A percentile compares a stretch with the other conserved stretches of the same genome.
phyloP scores from a whole-genome alignment of 2,888 invertebrate genomes.

The Beris morrisii region DNA sequence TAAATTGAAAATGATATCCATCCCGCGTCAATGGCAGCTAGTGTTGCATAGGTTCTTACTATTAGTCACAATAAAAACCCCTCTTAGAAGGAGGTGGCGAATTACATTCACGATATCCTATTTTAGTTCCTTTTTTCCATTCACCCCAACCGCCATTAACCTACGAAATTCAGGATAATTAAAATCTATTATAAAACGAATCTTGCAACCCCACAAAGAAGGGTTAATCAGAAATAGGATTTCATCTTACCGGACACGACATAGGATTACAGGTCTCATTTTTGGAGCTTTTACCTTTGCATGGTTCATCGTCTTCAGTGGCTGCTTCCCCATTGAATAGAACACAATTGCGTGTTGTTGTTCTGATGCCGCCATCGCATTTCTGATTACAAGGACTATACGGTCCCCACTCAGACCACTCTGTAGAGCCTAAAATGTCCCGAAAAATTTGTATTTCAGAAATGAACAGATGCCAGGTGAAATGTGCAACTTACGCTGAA shows the following conservation, averaged over 20 bases:
- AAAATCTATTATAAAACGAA: too few species aligned
- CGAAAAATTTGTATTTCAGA: background rate
- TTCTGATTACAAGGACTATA: slow-evolving; percentile 52
- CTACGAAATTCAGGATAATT: slow-evolving; percentile 41
- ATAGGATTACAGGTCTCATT: slow-evolving; percentile 30
- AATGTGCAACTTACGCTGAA: too few species aligned
- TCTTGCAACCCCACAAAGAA: too few species aligned
- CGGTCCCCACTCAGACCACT: slow-evolving; percentile 51
- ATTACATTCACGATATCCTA: slow-evolving; percentile 53
- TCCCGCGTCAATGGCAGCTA: too few species aligned
- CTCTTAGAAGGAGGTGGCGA: slow-evolving; percentile 52
- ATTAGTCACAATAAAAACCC: slow-evolving; percentile 49
- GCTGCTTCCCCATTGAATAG: slow-evolving; percentile 31
- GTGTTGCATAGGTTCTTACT: too few species aligned
- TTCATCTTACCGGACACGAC: slow-evolving; percentile 34
- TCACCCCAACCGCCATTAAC: slow-evolving; percentile 52
- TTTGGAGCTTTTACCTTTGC: slow-evolving; percentile 23
- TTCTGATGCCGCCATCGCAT: slow-evolving; percentile 50
- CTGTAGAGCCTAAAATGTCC: slow-evolving; percentile 45
- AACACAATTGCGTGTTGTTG: slow-evolving; percentile 46
- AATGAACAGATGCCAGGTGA: too few species aligned
- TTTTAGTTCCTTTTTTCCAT: slow-evolving; percentile 56
- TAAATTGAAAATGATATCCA: too few species aligned
- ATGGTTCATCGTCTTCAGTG: slow-evolving; percentile 8
- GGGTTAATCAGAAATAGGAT: too few species aligned